These are phyloP conservation scores for Alexandromys fortis DNA, from an alignment of 2,113 vertebrate genomes.

Conservation along the genomic window DNA sequence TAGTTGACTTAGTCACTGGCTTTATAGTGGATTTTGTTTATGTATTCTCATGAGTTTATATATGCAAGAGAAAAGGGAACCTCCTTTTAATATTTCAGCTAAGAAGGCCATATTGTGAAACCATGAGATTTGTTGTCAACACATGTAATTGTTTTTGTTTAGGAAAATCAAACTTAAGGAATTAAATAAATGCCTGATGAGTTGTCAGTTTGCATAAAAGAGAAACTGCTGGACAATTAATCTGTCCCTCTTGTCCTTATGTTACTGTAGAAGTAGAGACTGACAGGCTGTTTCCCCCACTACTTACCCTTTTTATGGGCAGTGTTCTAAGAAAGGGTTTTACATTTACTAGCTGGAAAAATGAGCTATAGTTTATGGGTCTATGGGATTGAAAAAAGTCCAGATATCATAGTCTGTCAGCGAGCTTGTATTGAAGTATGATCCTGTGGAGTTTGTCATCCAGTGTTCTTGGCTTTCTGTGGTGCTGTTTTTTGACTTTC, in stretches of 20 bases:
- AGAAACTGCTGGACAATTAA: background rate
- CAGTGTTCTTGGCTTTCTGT: background rate
- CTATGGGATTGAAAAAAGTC: background rate
- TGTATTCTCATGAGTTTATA: background rate
- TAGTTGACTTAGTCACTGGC: background rate
- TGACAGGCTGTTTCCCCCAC: background rate
- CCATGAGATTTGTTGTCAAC: background rate
- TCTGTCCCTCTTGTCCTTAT: background rate
- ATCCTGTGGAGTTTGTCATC: background rate
- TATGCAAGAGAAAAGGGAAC: background rate
- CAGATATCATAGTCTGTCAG: background rate
- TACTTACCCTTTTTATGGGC: background rate
- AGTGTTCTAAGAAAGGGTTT: background rate
- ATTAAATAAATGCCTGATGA: background rate
- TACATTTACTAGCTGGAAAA: background rate
- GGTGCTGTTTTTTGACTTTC: constrained; percentile 1
- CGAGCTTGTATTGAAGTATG: background rate
- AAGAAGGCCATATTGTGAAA: constrained; percentile 12
- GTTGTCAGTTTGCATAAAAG: background rate
- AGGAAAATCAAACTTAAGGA: background rate
- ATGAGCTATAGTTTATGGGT: background rate
- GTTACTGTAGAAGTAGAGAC: background rate
- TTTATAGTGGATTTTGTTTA: constrained; percentile 1
- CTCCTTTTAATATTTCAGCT: background rate
- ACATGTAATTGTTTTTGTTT: background rate